phyloP scores from a whole-genome alignment of 1,140 invertebrate species.

The Rhyacophila brunnea region DNA sequence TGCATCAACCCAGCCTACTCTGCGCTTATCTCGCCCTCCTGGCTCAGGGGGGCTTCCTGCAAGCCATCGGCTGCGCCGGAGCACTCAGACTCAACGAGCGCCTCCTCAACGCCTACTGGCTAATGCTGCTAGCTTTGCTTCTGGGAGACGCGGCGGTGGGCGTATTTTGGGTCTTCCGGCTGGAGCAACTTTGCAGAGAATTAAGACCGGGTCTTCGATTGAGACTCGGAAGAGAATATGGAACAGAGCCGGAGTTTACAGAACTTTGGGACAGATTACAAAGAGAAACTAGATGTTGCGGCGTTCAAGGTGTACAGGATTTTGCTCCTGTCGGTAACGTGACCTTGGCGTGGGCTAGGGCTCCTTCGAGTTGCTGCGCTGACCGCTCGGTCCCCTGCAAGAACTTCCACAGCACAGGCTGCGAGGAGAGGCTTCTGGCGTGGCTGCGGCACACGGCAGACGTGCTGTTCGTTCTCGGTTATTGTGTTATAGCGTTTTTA shows the following conservation, averaged over 20 bases:
- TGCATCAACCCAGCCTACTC: slow-evolving; percentile 76
- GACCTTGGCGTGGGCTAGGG: slow-evolving; percentile 36
- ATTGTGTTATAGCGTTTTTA: slow-evolving; percentile 86
- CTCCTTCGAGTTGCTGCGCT: slow-evolving; percentile 58
- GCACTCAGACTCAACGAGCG: slow-evolving; percentile 76
- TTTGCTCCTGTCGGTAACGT: slow-evolving; percentile 50
- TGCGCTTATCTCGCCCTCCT: slow-evolving; percentile 81
- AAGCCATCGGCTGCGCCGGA: slow-evolving; percentile 76
- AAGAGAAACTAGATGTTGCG: slow-evolving; percentile 74
- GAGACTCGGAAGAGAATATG: slow-evolving; percentile 65
- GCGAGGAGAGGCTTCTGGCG: slow-evolving; percentile 65
- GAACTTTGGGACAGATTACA: slow-evolving; percentile 81
- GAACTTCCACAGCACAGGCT: slow-evolving; percentile 57
- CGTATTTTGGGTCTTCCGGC: slow-evolving; percentile 83
- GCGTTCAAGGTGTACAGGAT: slow-evolving; percentile 68
- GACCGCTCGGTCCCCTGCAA: slow-evolving; percentile 43
- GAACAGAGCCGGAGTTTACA: slow-evolving; percentile 68
- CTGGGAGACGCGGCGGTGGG: slow-evolving; percentile 82
- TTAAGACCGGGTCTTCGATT: slow-evolving; percentile 66
- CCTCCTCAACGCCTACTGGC: slow-evolving; percentile 81
- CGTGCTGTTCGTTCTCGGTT: slow-evolving; percentile 79
- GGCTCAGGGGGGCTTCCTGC: slow-evolving; percentile 68
- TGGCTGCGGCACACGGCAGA: slow-evolving; percentile 79
- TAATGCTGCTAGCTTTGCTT: slow-evolving; percentile 74
- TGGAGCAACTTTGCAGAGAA: slow-evolving; percentile 71